These are phyloP conservation scores for Willowsia nigromaculata DNA, from an alignment of 2,888 invertebrate species.

Conservation along the genomic window DNA sequence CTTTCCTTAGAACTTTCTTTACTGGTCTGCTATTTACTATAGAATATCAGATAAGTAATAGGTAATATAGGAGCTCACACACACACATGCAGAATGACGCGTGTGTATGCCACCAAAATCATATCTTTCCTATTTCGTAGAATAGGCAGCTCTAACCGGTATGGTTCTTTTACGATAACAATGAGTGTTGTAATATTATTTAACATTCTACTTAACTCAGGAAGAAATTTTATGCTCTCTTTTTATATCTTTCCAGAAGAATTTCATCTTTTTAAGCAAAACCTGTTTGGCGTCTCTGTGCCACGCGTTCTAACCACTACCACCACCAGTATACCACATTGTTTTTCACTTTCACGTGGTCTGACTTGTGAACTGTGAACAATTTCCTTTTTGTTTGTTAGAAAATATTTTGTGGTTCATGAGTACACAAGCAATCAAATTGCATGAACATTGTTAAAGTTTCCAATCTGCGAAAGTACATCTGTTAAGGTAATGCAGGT, in stretches of 20 bases:
- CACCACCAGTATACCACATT: background rate
- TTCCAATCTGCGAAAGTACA: no score
- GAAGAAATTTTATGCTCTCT: background rate
- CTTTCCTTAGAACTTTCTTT: constrained; percentile 6
- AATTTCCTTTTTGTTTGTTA: background rate
- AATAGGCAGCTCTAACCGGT: no score
- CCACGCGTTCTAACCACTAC: background rate
- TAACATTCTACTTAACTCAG: background rate
- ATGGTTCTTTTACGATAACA: no score
- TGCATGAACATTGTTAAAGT: no score
- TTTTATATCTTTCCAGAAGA: background rate
- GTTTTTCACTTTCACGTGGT: background rate
- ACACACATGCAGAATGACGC: background rate
- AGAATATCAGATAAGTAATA: background rate
- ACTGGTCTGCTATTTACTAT: background rate
- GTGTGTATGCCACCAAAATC: background rate
- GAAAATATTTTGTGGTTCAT: no score
- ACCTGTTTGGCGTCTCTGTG: background rate
- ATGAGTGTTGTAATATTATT: constrained; percentile 6
- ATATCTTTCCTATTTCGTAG: background rate
- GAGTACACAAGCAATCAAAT: no score
- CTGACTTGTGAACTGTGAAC: background rate
- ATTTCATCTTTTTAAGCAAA: background rate
- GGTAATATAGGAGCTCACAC: background rate
- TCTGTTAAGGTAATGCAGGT: no score